Conservation (phyloP, 2,113 vertebrate species). For the Bostrychus sinensis region DNA sequence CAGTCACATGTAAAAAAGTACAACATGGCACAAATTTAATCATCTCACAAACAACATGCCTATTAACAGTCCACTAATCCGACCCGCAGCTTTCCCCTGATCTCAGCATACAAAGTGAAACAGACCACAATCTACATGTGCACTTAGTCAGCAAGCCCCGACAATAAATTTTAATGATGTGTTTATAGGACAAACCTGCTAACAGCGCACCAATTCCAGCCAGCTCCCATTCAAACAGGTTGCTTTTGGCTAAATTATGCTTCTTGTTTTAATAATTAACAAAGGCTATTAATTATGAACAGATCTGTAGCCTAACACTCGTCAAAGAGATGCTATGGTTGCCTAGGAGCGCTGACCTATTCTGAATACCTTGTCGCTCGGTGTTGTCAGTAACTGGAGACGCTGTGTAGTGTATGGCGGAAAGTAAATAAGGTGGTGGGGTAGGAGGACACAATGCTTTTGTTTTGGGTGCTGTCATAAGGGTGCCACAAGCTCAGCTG, state of each 20-base stretch:
- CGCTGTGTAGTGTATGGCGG: slow-evolving; percentile 24
- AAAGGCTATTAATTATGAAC: slow-evolving; percentile 75
- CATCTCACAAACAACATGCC: slow-evolving; percentile 51
- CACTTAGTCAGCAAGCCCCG: slow-evolving; percentile 42
- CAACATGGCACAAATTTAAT: slow-evolving; percentile 28
- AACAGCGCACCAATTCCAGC: slow-evolving; percentile 30
- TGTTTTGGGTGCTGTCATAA: slow-evolving; percentile 59
- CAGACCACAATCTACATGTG: slow-evolving; percentile 30
- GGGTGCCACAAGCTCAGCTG: slow-evolving; percentile 29
- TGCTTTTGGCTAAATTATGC: slow-evolving; percentile 47
- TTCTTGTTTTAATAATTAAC: slow-evolving; percentile 69
- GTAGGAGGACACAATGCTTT: slow-evolving; percentile 40
- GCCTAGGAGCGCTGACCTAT: slow-evolving; percentile 52
- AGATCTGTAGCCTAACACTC: slow-evolving; percentile 65
- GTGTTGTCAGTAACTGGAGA: slow-evolving; percentile 57
- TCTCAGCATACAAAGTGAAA: slow-evolving; percentile 32
- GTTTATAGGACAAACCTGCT: slow-evolving; percentile 39
- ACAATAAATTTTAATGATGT: slow-evolving; percentile 57
- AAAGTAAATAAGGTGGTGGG: slow-evolving; percentile 60
- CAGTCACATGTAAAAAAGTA: slow-evolving; percentile 20
- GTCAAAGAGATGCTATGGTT: slow-evolving; percentile 44
- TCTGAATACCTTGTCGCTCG: slow-evolving; percentile 39
- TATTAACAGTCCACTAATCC: slow-evolving; percentile 40
- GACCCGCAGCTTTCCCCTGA: slow-evolving; percentile 14
- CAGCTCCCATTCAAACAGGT: slow-evolving; percentile 33